A percentile compares a stretch with the other conserved stretches of the same genome.
phyloP scores from a whole-genome alignment of 2,797 vertebrate genomes.

The Dromococcyx pavoninus region DNA sequence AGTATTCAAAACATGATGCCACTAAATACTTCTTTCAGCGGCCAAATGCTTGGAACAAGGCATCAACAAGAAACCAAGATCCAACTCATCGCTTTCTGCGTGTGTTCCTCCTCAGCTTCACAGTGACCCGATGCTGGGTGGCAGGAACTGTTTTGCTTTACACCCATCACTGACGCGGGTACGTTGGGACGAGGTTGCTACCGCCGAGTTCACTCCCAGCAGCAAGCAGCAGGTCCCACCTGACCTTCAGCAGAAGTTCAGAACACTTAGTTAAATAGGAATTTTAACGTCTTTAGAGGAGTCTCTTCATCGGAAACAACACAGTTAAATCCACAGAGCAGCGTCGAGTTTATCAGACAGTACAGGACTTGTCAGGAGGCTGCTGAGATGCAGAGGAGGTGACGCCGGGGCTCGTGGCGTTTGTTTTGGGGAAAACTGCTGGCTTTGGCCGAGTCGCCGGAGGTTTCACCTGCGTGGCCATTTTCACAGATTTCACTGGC shows the following conservation, averaged over 20 bases:
- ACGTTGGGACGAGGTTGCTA: not conserved
- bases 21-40: not conserved
- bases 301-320: constrained; percentile 18
- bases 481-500: constrained; percentile 81
- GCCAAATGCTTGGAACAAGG: constrained; percentile 25
- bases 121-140: constrained; percentile 38
- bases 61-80: not conserved
- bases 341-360: constrained; percentile 77
- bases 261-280: constrained; percentile 57
- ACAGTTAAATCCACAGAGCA: constrained; percentile 10
- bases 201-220: constrained; percentile 25
- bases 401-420: constrained; percentile 81
- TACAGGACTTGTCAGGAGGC: constrained; percentile 93
- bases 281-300: constrained; percentile 8
- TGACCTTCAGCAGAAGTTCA: constrained; percentile 60
- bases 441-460: constrained; percentile 94
- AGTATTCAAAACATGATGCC: constrained; percentile 58
- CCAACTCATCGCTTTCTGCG: not conserved
- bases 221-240: constrained; percentile 57
- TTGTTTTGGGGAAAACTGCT: constrained; percentile 89
- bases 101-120: constrained; percentile 52
- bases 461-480: constrained; percentile 76
- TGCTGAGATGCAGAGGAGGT: constrained; percentile 85
- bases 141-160: not conserved
- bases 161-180: not conserved